These are phyloP conservation scores for Protosalanx chinensis DNA, from an alignment of 2,797 vertebrate genomes.

Conservation along the genomic window DNA sequence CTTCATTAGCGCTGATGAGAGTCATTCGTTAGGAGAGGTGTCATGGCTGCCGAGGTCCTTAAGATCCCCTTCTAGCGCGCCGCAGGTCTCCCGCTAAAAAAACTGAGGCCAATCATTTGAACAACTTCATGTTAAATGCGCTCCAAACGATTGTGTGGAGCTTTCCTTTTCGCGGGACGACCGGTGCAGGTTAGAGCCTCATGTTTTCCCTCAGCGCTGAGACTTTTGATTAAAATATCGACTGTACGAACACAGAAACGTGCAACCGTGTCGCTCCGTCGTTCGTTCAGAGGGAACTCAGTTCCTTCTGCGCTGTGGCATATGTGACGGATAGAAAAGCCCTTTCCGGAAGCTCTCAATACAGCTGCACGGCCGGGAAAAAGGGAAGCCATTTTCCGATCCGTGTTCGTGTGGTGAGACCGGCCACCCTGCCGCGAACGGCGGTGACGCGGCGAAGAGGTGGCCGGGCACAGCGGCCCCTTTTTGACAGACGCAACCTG, in stretches of 20 bases:
- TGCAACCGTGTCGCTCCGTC: no score
- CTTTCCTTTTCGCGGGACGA: no score
- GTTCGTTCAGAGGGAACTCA: not conserved
- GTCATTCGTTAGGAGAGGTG: not conserved
- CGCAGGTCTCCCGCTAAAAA: not conserved
- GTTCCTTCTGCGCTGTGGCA: not conserved
- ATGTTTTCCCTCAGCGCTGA: no score
- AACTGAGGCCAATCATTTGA: no score
- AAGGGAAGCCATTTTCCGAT: constrained; percentile 26
- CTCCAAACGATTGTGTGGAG: no score
- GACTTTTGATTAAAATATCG: no score
- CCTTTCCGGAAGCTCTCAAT: not conserved
- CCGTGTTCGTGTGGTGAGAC: constrained; percentile 15
- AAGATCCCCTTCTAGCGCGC: not conserved
- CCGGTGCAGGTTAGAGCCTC: no score
- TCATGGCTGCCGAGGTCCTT: not conserved
- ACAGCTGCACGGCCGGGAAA: not conserved
- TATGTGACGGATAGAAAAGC: not conserved
- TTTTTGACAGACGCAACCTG: constrained; percentile 64
- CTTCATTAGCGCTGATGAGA: constrained; percentile 2
- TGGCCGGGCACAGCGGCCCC: constrained; percentile 57
- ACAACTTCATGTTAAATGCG: no score
- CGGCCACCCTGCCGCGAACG: constrained; percentile 46
- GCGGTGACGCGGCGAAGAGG: constrained; percentile 55
- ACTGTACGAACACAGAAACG: no score